Base-by-base conservation (phyloP, 2,888 invertebrate genomes). In the Pollenia angustigena region DNA sequence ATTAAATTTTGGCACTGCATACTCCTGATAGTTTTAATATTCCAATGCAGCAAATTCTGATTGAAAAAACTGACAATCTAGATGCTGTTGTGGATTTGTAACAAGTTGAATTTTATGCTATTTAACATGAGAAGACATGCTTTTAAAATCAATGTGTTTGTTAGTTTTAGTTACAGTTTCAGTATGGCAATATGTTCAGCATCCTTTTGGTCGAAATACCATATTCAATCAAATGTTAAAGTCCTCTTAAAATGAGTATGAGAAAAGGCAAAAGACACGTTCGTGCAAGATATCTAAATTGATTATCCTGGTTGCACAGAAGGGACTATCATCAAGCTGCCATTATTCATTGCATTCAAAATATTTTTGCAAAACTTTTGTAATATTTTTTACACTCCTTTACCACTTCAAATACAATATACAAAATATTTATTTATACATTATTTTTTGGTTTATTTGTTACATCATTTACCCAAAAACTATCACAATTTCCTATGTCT, bases 351-450 rank as follows among this genome's bases (percentile, higher is more conserved):
- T 62, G 50, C 64, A 69, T 64, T 58, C 44, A 64, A 82, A 80
- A 82, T 86, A 52, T 64, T 62, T 86, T 69, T 18, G 10, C 44
- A 75, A 74, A 86, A 86, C 75, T 86, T 86, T 86, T 56, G 62
- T 64, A 86, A 82, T 86, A 82, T 75, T 76, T 82, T 78, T 85
- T 62, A 68, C 23, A 82, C 69, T 68, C 23, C 81, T 68, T 81
- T 82, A 75, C 82, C 76, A 79, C 85, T 80, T 80, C 75, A 86
- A 79, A 79, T 60, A 69, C 60, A 74, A 72, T 62, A 68, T 81
- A 81, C 64, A 79, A 78, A 85, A 85, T 85, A 72, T 81, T 85
- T 85, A 54, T 66, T 81, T 76, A 44, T 69, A 32, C 60, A 32
- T 10, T 10, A 42, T 69, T 48, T 58, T 58, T 62, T 16, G 32